phyloP scores from a whole-genome alignment of 2,797 vertebrate species.

The Sebastes hopkinsi region DNA sequence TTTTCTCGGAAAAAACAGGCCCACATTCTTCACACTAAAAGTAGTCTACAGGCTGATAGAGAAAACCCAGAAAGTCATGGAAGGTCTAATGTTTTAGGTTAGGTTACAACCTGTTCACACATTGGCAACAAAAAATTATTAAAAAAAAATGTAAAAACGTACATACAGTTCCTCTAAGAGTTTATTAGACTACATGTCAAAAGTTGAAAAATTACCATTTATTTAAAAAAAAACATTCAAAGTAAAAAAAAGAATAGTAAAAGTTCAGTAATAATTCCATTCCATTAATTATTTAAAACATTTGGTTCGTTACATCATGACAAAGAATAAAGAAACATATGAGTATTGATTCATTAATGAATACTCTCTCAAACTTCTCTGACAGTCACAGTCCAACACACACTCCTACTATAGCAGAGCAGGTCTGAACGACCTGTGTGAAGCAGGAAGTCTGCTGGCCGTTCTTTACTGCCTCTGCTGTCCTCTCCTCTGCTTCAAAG shows the following conservation, averaged over 20 bases:
- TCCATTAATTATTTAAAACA: no score
- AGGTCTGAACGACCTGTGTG: conserved; percentile 33
- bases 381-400: conserved; percentile 16
- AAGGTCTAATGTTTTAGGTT: no score
- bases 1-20: no score
- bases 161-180: neutral
- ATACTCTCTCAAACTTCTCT: neutral
- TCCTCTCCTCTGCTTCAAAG: conserved; percentile 74
- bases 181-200: neutral
- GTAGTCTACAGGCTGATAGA: no score
- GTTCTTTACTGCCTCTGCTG: conserved; percentile 62
- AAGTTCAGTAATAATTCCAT: neutral
- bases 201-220: neutral
- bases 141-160: no score
- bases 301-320: no score
- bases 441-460: conserved; percentile 66
- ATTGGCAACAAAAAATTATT: no score
- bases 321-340: no score
- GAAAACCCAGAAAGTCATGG: no score
- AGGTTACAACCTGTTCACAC: no score
- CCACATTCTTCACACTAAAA: no score
- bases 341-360: neutral
- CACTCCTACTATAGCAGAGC: neutral
- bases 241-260: neutral
- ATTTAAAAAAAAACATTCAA: neutral